Evolutionary conservation across 2,888 invertebrate genomes (phyloP).

Genomic region (Cheilosia variabilis): DNA sequence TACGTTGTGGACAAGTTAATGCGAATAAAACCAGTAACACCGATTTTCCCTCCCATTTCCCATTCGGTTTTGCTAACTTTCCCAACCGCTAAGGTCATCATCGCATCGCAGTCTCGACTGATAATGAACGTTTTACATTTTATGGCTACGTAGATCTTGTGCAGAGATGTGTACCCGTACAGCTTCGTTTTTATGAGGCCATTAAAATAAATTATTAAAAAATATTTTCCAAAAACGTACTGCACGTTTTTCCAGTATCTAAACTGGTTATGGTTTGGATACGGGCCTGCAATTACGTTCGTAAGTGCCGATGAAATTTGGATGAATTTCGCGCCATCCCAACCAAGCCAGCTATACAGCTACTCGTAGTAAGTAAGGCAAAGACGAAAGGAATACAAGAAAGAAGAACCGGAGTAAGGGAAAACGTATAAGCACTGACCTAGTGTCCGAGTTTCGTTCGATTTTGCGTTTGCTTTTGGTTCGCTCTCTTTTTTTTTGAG

Average conservation of each 20-base stretch:
- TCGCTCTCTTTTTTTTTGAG: background rate
- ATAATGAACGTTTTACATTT: slow-evolving; percentile 22
- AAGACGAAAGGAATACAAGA: background rate
- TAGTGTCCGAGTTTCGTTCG: slow-evolving; percentile 54
- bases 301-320: slow-evolving; percentile 5
- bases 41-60: slow-evolving; percentile 28
- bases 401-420: slow-evolving; percentile 10
- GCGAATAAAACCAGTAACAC: slow-evolving; percentile 37
- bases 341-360: too few relatives aligned
- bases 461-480: slow-evolving; percentile 4
- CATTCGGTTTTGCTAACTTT: slow-evolving; percentile 10
- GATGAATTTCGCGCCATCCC: slow-evolving; percentile 20
- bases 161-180: background rate
- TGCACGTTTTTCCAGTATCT: slow-evolving; percentile 20
- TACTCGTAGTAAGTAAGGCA: background rate
- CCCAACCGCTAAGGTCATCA: background rate
- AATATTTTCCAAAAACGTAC: slow-evolving; percentile 8
- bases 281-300: slow-evolving; percentile 44
- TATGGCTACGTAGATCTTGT: background rate
- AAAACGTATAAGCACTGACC: slow-evolving; percentile 45
- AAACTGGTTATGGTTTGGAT: slow-evolving; percentile 34
- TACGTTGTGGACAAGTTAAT: slow-evolving; percentile 6
- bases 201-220: slow-evolving; percentile 48
- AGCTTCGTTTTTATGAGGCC: slow-evolving; percentile 40
- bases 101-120: background rate